phyloP scores from a whole-genome alignment of 1,140 invertebrate genomes.

The Penaeus chinensis region DNA sequence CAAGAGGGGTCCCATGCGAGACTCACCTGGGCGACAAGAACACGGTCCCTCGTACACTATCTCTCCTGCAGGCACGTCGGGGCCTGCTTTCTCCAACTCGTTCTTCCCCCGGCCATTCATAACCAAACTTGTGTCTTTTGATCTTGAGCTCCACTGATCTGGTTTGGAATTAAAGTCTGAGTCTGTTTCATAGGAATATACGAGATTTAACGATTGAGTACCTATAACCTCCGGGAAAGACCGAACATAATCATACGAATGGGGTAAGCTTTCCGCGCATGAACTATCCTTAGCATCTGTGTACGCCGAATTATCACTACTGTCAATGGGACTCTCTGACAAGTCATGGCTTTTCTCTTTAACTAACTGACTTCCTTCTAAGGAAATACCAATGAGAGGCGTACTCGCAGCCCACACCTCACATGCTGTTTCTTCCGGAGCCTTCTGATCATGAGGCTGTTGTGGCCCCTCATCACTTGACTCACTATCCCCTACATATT shows the following conservation, averaged over 20 bases:
- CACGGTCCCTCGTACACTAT: constrained; percentile 56
- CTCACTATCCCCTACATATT: constrained; percentile 47
- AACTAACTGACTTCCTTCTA: no score
- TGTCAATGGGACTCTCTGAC: not conserved
- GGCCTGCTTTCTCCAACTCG: not conserved
- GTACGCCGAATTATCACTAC: constrained; percentile 3
- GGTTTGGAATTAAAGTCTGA: constrained; percentile 15
- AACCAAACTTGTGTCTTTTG: not conserved
- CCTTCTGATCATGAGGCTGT: not conserved
- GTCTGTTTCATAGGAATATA: constrained; percentile 37
- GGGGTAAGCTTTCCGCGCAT: constrained; percentile 24
- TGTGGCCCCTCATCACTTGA: constrained; percentile 18
- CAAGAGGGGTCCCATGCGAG: not conserved
- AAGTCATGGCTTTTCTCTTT: no score
- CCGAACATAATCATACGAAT: constrained; percentile 34
- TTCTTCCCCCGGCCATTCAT: not conserved
- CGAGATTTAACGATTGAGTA: constrained; percentile 29
- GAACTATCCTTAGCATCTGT: constrained; percentile 33
- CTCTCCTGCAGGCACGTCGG: constrained; percentile 8
- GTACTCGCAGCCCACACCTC: no score
- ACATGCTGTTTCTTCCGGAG: not conserved
- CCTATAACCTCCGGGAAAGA: constrained; percentile 40
- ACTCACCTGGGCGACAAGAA: constrained; percentile 20
- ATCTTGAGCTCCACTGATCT: not conserved
- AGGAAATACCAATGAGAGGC: no score